A percentile compares a stretch with the other conserved stretches of the same genome.
Evolutionary conservation across 2,888 invertebrate species (phyloP).

Genomic region (Pimpla rufipes): DNA sequence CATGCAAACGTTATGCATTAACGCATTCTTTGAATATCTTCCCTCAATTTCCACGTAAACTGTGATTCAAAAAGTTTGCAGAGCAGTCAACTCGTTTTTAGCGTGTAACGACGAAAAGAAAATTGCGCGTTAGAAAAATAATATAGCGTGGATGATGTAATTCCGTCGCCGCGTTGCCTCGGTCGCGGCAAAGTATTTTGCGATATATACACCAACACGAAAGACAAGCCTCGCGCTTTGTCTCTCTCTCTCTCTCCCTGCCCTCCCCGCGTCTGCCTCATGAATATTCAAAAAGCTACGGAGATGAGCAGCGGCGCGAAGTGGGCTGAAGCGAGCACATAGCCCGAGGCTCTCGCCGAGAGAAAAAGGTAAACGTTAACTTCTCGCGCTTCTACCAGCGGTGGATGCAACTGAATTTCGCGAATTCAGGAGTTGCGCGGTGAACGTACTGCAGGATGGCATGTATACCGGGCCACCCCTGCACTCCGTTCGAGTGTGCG

Average conservation of each 20-base stretch:
- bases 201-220: constrained; percentile 13
- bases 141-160: constrained; percentile 28
- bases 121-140: constrained; percentile 20
- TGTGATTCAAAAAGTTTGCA: background rate
- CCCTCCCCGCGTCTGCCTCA: constrained; percentile 36
- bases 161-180: constrained; percentile 35
- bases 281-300: constrained; percentile 61
- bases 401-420: constrained; percentile 55
- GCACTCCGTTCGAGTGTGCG: background rate
- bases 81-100: background rate
- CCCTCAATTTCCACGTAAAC: background rate
- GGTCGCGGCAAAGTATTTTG: constrained; percentile 43
- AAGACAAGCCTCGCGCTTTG: constrained; percentile 41
- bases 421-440: constrained; percentile 39
- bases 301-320: constrained; percentile 22
- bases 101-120: constrained; percentile 2
- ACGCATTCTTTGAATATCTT: background rate
- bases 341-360: background rate
- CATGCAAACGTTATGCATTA: too few species aligned
- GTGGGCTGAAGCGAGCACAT: constrained; percentile 11
- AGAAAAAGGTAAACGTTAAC: constrained; percentile 52
- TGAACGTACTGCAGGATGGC: background rate
- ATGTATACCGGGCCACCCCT: background rate
- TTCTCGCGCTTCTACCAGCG: constrained; percentile 48
- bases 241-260: background rate